Percentiles rank a stretch among this genome's conserved stretches.
phyloP scores from a whole-genome alignment of 2,797 vertebrate genomes.

The Morelia viridis region DNA sequence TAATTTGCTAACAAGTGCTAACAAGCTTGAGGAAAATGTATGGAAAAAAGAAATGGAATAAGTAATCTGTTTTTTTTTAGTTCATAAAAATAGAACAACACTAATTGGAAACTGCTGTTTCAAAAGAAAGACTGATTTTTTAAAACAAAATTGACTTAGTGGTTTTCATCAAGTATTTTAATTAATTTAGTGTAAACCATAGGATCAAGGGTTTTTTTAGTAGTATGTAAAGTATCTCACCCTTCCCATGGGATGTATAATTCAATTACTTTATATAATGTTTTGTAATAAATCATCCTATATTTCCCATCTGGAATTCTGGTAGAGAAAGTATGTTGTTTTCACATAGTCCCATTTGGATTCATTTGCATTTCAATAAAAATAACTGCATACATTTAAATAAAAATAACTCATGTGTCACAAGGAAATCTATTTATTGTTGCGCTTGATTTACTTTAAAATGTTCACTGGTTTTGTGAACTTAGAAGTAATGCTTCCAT shows the following conservation, averaged over 20 bases:
- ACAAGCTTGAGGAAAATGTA: not conserved
- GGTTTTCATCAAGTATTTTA: conserved; percentile 61
- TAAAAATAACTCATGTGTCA: conserved; percentile 50
- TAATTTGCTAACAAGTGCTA: conserved; percentile 4
- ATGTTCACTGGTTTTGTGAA: conserved; percentile 42
- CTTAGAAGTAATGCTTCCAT: conserved; percentile 14
- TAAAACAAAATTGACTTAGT: conserved; percentile 37
- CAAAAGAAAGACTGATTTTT: conserved; percentile 33
- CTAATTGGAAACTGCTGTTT: conserved; percentile 40
- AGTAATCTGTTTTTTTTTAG: conserved; percentile 21
- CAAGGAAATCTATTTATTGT: conserved; percentile 42
- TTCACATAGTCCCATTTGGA: conserved; percentile 4
- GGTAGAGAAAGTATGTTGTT: conserved; percentile 53
- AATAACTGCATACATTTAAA: conserved; percentile 29
- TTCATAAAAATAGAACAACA: conserved; percentile 44
- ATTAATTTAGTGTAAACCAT: conserved; percentile 77
- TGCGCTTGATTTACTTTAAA: conserved; percentile 52
- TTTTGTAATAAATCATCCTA: conserved; percentile 70
- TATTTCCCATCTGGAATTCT: conserved; percentile 39
- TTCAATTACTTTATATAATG: conserved; percentile 73
- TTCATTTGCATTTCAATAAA: conserved; percentile 45
- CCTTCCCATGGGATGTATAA: conserved; percentile 70
- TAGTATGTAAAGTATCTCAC: conserved; percentile 61
- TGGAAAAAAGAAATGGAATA: conserved; percentile 23
- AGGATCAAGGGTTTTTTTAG: conserved; percentile 66